Conservation (phyloP, 2,888 invertebrate species). For the Neria commutata region DNA sequence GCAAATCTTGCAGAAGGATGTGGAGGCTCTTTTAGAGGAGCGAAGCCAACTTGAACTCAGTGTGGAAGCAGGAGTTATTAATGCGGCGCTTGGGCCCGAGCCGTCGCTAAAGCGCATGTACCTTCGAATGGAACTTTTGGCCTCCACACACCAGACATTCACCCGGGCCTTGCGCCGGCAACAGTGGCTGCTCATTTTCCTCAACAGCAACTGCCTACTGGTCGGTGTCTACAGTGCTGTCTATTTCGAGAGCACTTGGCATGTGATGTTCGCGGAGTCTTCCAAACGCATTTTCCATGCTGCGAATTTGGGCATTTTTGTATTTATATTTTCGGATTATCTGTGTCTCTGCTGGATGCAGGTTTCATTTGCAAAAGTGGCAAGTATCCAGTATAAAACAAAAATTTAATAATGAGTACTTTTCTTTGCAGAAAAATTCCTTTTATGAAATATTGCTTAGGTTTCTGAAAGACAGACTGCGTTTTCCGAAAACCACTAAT, state of each 20-base stretch:
- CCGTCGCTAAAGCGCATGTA: constrained; percentile 22
- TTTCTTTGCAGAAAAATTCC: background rate
- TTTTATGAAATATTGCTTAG: background rate
- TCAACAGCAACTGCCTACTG: constrained; percentile 51
- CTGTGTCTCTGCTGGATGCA: constrained; percentile 40
- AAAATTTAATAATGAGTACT: background rate
- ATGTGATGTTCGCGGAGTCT: constrained; percentile 42
- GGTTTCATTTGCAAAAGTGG: constrained; percentile 36
- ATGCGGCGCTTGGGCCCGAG: constrained; percentile 3
- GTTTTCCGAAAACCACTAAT: background rate
- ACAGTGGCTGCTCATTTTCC: constrained; percentile 34
- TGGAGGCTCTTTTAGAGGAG: constrained; percentile 16
- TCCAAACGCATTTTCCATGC: constrained; percentile 47
- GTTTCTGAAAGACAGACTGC: background rate
- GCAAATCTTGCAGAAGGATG: constrained; percentile 18
- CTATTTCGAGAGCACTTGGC: constrained; percentile 46
- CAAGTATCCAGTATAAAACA: too few species aligned
- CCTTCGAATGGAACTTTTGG: constrained; percentile 33
- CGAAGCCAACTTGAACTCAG: constrained; percentile 8
- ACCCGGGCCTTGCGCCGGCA: constrained; percentile 39
- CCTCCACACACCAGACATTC: constrained; percentile 21
- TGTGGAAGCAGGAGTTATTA: constrained; percentile 5
- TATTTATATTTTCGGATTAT: constrained; percentile 51
- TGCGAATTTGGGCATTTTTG: constrained; percentile 44
- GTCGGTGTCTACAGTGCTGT: constrained; percentile 43